These are phyloP conservation scores for Pseudomyrmex sp. DNA, from an alignment of 1,140 invertebrate genomes.

Conservation along the genomic window DNA sequence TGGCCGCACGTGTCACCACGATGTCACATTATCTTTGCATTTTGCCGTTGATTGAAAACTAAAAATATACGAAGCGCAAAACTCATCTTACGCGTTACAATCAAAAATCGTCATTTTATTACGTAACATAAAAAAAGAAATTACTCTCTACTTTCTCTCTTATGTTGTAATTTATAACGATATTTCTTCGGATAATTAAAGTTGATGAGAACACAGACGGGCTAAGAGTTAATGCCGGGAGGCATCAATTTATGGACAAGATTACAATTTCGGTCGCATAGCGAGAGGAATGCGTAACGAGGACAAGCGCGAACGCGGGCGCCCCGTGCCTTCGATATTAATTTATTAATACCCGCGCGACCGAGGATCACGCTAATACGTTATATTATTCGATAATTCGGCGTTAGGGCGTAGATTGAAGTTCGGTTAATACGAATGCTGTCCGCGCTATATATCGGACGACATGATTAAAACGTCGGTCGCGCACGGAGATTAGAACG, in stretches of 20 bases:
- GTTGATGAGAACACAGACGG: conserved; percentile 1
- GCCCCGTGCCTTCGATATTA: conserved; percentile 55
- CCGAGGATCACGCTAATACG: conserved; percentile 61
- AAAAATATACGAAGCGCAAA: background rate
- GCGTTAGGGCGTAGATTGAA: conserved; percentile 60
- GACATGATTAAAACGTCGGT: conserved; percentile 60
- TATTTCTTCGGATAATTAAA: conserved; percentile 28
- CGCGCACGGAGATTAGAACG: conserved; percentile 55
- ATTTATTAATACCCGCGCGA: conserved; percentile 59
- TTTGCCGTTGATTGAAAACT: background rate
- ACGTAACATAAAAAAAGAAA: background rate
- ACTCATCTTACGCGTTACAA: no score
- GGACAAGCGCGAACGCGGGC: conserved; percentile 41
- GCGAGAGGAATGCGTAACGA: conserved; percentile 57
- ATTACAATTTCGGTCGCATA: conserved; percentile 53
- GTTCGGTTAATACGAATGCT: conserved; percentile 60
- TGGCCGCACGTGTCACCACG: no score
- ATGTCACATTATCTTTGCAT: background rate
- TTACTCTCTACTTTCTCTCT: background rate
- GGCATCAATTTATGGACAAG: conserved; percentile 53
- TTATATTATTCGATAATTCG: conserved; percentile 62
- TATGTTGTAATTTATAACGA: conserved; percentile 9
- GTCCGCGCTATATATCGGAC: conserved; percentile 44
- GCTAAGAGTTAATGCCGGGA: conserved; percentile 35
- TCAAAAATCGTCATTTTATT: no score